These are phyloP conservation scores for Anastrepha ludens DNA, from an alignment of 1,140 invertebrate species.

Conservation along the genomic window DNA sequence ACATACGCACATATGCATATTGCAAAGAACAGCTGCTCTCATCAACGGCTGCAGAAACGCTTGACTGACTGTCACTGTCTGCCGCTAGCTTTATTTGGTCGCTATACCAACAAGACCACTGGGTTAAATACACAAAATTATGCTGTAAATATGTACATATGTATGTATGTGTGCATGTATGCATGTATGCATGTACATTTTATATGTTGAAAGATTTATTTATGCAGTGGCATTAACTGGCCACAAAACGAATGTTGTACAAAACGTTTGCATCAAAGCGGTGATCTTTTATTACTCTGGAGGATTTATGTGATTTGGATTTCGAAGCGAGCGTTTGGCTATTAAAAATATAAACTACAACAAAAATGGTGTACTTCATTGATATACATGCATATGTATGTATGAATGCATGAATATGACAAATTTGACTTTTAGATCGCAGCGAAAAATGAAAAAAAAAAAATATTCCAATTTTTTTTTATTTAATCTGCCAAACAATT, in stretches of 20 bases:
- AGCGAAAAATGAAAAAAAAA: no score
- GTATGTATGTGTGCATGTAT: no score
- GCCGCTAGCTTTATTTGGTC: neutral
- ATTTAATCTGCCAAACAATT: no score
- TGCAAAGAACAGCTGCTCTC: neutral
- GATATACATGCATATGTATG: no score
- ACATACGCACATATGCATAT: neutral
- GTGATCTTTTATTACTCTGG: neutral
- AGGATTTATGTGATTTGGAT: neutral
- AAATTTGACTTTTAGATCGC: no score
- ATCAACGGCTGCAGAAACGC: neutral
- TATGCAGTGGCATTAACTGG: neutral
- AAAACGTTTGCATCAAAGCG: slow-evolving; percentile 11
- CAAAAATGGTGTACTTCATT: neutral
- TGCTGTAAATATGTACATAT: neutral
- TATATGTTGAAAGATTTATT: slow-evolving; percentile 32
- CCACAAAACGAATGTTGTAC: neutral
- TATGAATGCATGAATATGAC: no score
- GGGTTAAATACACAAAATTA: slow-evolving; percentile 5
- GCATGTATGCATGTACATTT: neutral
- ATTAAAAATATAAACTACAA: neutral
- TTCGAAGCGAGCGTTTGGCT: neutral
- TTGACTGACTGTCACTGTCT: neutral
- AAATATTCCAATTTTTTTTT: no score
- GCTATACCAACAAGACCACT: neutral